Evolutionary conservation across 2,888 invertebrate genomes (phyloP).

Genomic region (Xestia ashworthii): DNA sequence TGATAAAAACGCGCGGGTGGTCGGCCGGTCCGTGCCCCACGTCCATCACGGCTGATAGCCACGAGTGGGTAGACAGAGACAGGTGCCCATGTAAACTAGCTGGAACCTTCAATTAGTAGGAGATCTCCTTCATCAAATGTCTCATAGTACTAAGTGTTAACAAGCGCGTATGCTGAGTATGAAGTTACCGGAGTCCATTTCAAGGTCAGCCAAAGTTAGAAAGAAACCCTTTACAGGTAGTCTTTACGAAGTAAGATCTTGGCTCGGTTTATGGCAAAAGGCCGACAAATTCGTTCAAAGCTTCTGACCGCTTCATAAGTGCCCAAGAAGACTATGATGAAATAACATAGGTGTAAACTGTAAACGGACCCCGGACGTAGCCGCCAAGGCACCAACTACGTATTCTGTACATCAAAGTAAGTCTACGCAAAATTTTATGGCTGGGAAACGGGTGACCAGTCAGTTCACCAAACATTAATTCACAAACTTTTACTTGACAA

Average conservation of each 20-base stretch:
- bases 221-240: not conserved
- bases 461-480: too few relatives aligned
- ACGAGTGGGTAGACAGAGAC: conserved; percentile 44
- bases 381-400: too few relatives aligned
- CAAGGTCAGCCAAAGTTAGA: not conserved
- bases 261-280: not conserved
- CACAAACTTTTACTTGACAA: too few relatives aligned
- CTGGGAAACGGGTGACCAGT: too few relatives aligned
- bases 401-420: too few relatives aligned
- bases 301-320: not conserved
- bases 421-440: too few relatives aligned
- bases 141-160: not conserved
- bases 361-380: too few relatives aligned
- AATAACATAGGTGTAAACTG: not conserved
- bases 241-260: too few relatives aligned
- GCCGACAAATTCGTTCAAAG: not conserved
- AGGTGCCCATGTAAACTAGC: conserved; percentile 25
- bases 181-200: not conserved
- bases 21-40: conserved; percentile 60
- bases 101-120: not conserved
- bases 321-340: not conserved
- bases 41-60: conserved; percentile 62
- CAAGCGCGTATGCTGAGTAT: not conserved
- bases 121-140: conserved; percentile 14
- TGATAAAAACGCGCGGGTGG: conserved; percentile 74